phyloP scores from a whole-genome alignment of 2,888 invertebrate species.

The Anoplius nigerrimus region DNA sequence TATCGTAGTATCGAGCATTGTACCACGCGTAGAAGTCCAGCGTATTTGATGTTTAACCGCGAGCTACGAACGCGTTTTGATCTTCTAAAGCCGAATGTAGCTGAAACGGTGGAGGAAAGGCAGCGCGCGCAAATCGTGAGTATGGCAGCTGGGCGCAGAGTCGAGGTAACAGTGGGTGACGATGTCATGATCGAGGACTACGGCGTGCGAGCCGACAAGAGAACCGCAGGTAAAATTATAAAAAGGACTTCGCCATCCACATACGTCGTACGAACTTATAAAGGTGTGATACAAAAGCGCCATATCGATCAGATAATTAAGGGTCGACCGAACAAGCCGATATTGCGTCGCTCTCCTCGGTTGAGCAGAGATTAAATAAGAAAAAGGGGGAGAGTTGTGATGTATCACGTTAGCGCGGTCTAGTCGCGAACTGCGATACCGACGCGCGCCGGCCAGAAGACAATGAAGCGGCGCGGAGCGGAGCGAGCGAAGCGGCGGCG shows the following conservation, averaged over 20 bases:
- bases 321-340: background rate
- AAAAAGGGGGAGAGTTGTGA: slow-evolving; percentile 31
- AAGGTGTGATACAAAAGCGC: slow-evolving; percentile 26
- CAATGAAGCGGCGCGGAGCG: too few species aligned
- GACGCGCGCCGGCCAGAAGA: too few species aligned
- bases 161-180: slow-evolving; percentile 22
- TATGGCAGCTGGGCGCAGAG: slow-evolving; percentile 7
- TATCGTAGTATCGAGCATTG: slow-evolving; percentile 37
- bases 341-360: slow-evolving; percentile 27
- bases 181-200: slow-evolving; percentile 29
- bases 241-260: slow-evolving; percentile 33
- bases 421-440: background rate
- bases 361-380: slow-evolving; percentile 7
- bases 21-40: slow-evolving; percentile 38
- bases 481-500: background rate
- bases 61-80: slow-evolving; percentile 43
- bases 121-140: slow-evolving; percentile 25
- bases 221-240: slow-evolving; percentile 23
- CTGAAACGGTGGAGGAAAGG: slow-evolving; percentile 15
- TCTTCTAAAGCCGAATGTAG: slow-evolving; percentile 29
- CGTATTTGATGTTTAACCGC: slow-evolving; percentile 37
- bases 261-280: slow-evolving; percentile 11
- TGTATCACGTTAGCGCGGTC: slow-evolving; percentile 16
- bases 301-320: slow-evolving; percentile 30
- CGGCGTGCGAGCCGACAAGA: slow-evolving; percentile 23